Evolutionary conservation across 2,113 vertebrate genomes (phyloP), one percentile per base, ranked within the genome.

Genomic region (Hippopotamus amphibius): DNA sequence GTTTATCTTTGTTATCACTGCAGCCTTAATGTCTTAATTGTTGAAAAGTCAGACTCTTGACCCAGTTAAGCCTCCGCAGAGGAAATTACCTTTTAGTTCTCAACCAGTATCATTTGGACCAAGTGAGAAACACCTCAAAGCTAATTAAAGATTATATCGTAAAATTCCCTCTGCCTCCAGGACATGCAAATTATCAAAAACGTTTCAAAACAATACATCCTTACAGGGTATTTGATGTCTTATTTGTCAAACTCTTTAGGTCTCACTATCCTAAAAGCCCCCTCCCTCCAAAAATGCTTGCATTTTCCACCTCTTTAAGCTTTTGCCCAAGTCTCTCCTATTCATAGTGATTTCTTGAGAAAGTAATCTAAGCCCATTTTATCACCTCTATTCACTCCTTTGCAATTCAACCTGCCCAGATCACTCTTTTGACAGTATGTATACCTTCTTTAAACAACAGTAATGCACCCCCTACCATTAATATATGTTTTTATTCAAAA

Each of bases 401-500:
- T 77, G 24, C 22, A 46, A 50, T 82, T 71, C 71, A 48, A 7
- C 50, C 41, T 63, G 12, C 43, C n/a, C 50, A 41, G 19, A 43
- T 22, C 26, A 22, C 22, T 61, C 61, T 77, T 22, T 33, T 88
- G 30, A 66, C 82, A 76, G 43, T 77, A 65, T 12, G 30, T 57
- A 30, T n/a, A 26, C 53, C 59, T 61, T 72, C 77, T 92, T 91
- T 83, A 80, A 66, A 77, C 46, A 87, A 79, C 46, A 90, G 28
- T 57, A 55, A 71, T 41, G 22, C 21, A 28, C 30, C 41, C 16
- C 13, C 13, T 6, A 72, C 14, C 30, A 85, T 46, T 69, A 85
- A 80, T 65, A 72, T 9, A 87, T 86, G 15, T n/a, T 93, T 93
- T 87, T 95, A 95, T 88, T 91, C 50, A 88, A 97, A 74, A 77